Evolutionary conservation across 1,140 invertebrate species (phyloP), one percentile per base, ranked within the genome.

Genomic region (Bombus ignitus): DNA sequence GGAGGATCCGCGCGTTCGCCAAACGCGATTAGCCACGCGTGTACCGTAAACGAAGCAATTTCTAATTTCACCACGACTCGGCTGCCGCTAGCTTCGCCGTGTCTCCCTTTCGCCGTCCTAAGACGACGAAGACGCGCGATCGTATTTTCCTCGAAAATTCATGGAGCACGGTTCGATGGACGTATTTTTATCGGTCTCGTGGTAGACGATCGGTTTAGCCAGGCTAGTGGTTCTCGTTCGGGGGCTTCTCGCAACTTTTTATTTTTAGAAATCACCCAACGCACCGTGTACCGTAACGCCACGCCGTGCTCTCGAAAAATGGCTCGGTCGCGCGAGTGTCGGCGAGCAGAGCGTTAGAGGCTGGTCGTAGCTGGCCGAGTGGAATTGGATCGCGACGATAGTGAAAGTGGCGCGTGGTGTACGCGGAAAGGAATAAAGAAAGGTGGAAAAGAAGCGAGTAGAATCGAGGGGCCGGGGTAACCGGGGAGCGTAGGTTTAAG

Each of bases 361-460:
- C 22, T 71, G n/a, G 87, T 35, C 68, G 53, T 76, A 8, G 65
- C n/a, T 10, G 39, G 87, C 42, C 75, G 75, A 57, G 88, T 65
- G 85, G 88, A 92, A 91, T 91, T 89, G 84, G 82, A 87, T 86
- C 85, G 82, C 79, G 80, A 70, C 79, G 88, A 91, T 90, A 92
- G 91, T 92, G 89, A 92, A 92, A 90, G 91, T 90, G 81, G 81
- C 73, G 78, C 74, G 79, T 47, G 53, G 59, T 81, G 81, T 73
- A 92, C 85, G 86, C 87, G 86, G 89, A 90, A 91, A 91, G 88
- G 79, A 83, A 92, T 88, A 93, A 92, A 93, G 92, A 92, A 93
- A 93, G 89, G 91, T 91, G 89, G 90, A 94, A 93, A 94, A 93
- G 90, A 93, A 91, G 84, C 77, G 75, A 81, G 79, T 72, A n/a